Evolutionary conservation across 2,797 vertebrate species (phyloP), one percentile per base, ranked within the genome.

Genomic region (Tangara arthus): DNA sequence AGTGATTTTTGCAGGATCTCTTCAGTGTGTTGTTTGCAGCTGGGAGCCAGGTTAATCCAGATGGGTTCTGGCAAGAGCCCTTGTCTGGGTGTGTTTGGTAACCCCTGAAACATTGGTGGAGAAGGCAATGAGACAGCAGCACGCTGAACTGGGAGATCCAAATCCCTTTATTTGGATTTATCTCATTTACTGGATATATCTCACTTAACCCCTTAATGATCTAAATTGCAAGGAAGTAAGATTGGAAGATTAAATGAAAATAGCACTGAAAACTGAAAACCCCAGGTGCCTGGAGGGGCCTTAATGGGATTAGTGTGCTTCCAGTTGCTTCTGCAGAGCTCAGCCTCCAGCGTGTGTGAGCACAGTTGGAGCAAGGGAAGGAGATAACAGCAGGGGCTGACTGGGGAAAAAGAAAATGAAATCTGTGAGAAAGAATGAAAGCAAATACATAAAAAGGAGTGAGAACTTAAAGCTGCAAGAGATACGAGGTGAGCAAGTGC

Each of bases 101-200:
- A 87, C 41, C 68, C 57, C 47, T 83, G 66, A 71, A 96, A 69
- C 32, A 6, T 15, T 83, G 89, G 30, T 30, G 46, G 82, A 59
- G 85, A 56, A 71, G 69, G 61, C 44, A 34, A 24, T 28, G 57
- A 91, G 56, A 68, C 35, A 92, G 86, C 73, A 76, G 59, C 89
- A 57, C 0, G 14, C 84, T 63, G 34, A 88, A 24, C 61, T 53
- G 77, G 73, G 82, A 91, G 81, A 85, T 57, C 65, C 73, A 95
- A 91, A 94, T 94, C 89, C 80, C 61, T 93, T 91, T 94, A 94
- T 95, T 94, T 93, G 91, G 85, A 57, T 90, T 95, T 71, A 95
- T 94, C 90, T 75, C 44, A 12, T 94, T 95, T 93, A 37, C 73
- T 78, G 85, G 42, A 5, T 83, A 24, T 41, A 81, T 80, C 91